Evolutionary conservation across 2,113 vertebrate genomes (phyloP), one percentile per base, ranked within the genome.

Genomic region (Aix galericulata): DNA sequence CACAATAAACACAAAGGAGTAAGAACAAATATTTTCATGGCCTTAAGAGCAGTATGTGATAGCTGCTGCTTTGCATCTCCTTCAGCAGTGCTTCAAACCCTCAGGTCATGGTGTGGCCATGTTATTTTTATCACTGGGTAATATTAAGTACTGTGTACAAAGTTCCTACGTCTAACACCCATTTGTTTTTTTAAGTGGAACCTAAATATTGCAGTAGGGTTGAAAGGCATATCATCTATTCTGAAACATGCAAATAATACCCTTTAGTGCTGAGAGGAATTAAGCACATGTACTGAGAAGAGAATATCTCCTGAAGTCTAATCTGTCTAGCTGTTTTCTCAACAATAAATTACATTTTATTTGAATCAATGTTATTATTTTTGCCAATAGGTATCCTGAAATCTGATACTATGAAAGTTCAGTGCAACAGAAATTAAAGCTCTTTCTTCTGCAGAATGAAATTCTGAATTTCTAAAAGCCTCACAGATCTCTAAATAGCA

Each of bases 171-270:
- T 56, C 82, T 64, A 82, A 91, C 42, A 82, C 60, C 77, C 74
- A 42, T 26, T 94, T 25, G 48, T 82, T 92, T 64, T 64, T 78
- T 93, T 18, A 72, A 95, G 95, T 32, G 13, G 32, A 92, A 91
- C 46, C 87, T 55, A 17, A 5, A 1, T 60, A 75, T 94, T 93
- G 82, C 22, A 55, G 52, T 67, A 5, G 55, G 59, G 16, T 63
- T 91, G 50, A 95, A 95, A 91, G 66, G 55, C 32, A 48, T 62
- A 29, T 48, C 23, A 29, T 60, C 58, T 82, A 23, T 42, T 68
- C 32, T 76, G 48, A 85, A 88, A 79, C 48, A 62, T n/a, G 62
- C 34, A 95, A 93, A 95, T 96, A 95, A 84, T 60, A 94, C 42
- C 66, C 73, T 86, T 74, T 75, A 71, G 12, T 82, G 14, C 46